Percentiles rank a stretch among this genome's conserved stretches.
These are phyloP conservation scores for Indri indri DNA, from an alignment of 2,113 vertebrate species.

Conservation along the genomic window DNA sequence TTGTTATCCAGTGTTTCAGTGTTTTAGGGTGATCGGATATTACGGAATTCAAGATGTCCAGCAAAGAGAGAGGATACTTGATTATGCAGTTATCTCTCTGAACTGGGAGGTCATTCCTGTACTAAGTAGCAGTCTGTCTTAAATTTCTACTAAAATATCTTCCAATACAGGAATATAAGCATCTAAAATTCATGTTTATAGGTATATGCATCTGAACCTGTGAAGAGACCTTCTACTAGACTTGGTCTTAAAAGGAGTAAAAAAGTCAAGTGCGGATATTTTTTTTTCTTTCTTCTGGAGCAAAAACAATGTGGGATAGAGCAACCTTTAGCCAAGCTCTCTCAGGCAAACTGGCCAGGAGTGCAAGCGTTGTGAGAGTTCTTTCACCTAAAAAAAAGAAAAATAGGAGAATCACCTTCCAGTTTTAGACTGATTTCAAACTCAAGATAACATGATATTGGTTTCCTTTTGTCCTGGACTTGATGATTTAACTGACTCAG, in stretches of 20 bases:
- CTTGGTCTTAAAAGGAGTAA: not conserved
- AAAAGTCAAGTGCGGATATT: not conserved
- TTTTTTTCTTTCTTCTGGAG: not conserved
- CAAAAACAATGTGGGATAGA: not conserved
- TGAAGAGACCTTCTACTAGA: not conserved
- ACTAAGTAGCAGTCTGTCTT: not conserved
- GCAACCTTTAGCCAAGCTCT: not conserved
- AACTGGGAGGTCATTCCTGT: not conserved
- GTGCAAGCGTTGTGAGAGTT: not conserved
- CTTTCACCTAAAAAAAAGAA: not conserved
- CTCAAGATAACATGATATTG: not conserved
- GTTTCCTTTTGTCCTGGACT: not conserved
- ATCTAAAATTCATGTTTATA: not conserved
- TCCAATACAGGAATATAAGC: not conserved
- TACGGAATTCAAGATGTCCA: not conserved
- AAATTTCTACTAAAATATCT: not conserved
- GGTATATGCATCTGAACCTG: not conserved
- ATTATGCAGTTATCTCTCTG: not conserved
- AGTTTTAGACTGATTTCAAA: not conserved
- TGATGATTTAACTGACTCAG: not conserved
- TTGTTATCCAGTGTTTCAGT: not conserved
- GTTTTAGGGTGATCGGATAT: not conserved
- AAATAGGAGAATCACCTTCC: not conserved
- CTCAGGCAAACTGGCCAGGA: not conserved
- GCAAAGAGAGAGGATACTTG: not conserved